Conservation (phyloP, 2,113 vertebrate genomes). For the Suncus etruscus region DNA sequence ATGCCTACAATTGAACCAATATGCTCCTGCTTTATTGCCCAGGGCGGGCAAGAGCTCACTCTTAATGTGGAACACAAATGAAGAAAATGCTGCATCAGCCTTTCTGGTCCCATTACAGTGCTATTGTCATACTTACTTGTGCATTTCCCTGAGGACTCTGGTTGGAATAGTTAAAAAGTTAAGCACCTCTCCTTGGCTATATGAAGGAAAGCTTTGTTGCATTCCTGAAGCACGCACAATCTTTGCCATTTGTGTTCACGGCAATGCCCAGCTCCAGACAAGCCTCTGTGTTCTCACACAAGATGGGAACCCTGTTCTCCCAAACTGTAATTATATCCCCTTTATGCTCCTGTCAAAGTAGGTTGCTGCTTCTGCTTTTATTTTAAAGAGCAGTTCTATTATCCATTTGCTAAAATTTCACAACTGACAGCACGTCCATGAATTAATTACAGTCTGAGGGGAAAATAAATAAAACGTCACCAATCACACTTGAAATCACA, state of each 20-base stretch:
- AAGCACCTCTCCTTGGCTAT: not conserved
- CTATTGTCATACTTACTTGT: constrained; percentile 46
- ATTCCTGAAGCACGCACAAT: not conserved
- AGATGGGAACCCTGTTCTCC: not conserved
- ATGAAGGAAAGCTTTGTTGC: accelerated
- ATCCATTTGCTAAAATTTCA: constrained; percentile 29
- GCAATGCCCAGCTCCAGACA: not conserved
- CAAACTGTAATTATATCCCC: constrained; percentile 51
- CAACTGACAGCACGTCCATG: constrained; percentile 14
- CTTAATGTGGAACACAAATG: constrained; percentile 20
- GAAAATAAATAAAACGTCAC: constrained; percentile 41
- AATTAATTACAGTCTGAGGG: constrained; percentile 59
- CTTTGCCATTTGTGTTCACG: not conserved
- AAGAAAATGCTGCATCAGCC: constrained; percentile 59
- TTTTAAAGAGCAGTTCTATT: constrained; percentile 60
- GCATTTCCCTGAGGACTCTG: not conserved
- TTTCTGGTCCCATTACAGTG: not conserved
- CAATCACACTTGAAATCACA: not conserved
- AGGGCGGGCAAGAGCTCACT: not conserved
- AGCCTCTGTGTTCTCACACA: accelerated
- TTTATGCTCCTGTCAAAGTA: constrained; percentile 5
- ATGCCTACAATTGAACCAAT: not conserved
- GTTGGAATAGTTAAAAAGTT: not conserved
- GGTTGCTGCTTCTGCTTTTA: constrained; percentile 40
- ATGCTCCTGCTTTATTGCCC: not conserved